Base-by-base conservation (phyloP, 1,140 invertebrate genomes). In the Lerema accius region DNA sequence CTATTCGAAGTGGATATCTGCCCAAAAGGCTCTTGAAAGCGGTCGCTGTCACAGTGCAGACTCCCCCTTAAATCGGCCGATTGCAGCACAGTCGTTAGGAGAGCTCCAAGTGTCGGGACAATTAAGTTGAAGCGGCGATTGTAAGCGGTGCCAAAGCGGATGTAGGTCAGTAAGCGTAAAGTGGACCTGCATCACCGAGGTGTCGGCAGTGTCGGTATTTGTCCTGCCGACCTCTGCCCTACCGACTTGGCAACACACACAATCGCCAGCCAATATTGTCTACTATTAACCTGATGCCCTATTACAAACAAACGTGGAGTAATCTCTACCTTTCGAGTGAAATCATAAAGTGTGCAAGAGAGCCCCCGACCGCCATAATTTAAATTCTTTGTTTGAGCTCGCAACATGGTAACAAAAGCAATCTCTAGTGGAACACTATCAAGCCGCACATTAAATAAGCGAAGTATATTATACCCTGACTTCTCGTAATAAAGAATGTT, bases 51-150 rank as follows among this genome's bases (percentile, higher is more conserved):
- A 75, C 68, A 76, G 67, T 70, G 73, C 67, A 69, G 68, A 76
- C 69, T 68, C 69, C 82, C 81, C 73, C 80, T 86, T 86, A 85
- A 86, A 86, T 83, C 84, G 82, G 74, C 77, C 80, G 84, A 87
- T 87, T 88, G 85, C 85, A 74, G 83, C 82, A 77, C 79, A 82
- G 76, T 90, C 85, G 85, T 90, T 90, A 90, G 80, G 84, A 83
- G 74, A 81, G 82, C 78, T 69, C 82, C 73, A 82, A 90, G 85
- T 87, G 87, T 86, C 85, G 82, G 77, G 72, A 90, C 85, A 88
- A 90, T 90, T 88, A 88, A 87, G 87, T 86, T 87, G 87, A 86
- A 87, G 87, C 87, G 83, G 80, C 74, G 85, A 88, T 87, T 86
- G 87, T 85, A 81, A 90, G 70, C 85, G 79, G 78, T 90, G 87